phyloP scores from a whole-genome alignment of 2,113 vertebrate species.

The Cebus imitator region DNA sequence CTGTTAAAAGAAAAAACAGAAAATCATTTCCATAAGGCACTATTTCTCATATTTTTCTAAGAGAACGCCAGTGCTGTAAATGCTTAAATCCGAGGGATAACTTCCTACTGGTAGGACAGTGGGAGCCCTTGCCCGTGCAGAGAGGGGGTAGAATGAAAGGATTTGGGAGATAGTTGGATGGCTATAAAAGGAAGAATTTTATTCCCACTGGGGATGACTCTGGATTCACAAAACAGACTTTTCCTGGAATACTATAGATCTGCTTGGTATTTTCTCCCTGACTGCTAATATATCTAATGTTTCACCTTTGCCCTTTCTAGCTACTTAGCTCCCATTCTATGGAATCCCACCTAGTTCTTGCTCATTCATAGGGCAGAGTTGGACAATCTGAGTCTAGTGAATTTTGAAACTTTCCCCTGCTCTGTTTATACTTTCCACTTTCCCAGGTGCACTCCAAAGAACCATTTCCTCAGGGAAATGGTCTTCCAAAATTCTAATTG shows the following conservation, averaged over 20 bases:
- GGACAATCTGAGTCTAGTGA: background rate
- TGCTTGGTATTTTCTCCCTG: background rate
- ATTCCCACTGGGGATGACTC: background rate
- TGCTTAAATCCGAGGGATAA: background rate
- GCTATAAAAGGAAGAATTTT: background rate
- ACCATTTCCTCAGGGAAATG: background rate
- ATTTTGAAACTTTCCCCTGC: background rate
- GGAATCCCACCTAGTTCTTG: background rate
- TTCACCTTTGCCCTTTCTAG: background rate
- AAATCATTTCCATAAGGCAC: background rate
- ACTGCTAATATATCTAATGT: background rate
- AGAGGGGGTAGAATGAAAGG: no score
- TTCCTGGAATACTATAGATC: background rate
- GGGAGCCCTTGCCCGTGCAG: no score
- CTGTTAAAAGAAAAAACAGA: background rate
- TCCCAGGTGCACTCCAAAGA: background rate
- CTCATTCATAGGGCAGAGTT: background rate
- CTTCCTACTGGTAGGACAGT: background rate
- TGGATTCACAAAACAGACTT: background rate
- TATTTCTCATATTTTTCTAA: conserved; percentile 8
- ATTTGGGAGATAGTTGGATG: background rate
- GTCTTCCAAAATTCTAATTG: background rate
- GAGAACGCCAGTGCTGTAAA: background rate
- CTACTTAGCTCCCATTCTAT: background rate
- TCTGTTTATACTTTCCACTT: background rate